phyloP scores from a whole-genome alignment of 1,140 invertebrate genomes.

The Drosophila erecta region DNA sequence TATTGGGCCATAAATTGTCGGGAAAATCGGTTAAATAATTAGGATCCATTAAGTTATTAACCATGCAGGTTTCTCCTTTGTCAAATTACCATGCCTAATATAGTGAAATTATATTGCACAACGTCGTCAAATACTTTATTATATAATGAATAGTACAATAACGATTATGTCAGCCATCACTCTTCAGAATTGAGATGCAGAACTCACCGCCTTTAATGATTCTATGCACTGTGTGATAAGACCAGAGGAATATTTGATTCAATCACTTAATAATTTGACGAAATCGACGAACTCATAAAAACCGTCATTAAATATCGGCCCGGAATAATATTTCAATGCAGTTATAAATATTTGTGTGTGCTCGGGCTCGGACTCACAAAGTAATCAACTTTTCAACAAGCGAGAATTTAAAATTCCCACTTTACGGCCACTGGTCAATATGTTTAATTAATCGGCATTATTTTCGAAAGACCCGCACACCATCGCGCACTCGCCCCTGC shows the following conservation, averaged over 20 bases:
- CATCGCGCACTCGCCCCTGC: constrained; percentile 27
- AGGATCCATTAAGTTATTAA: constrained; percentile 2
- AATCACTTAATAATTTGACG: constrained; percentile 55
- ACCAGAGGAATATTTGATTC: constrained; percentile 12
- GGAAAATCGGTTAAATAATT: not conserved
- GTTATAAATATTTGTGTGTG: constrained; percentile 29
- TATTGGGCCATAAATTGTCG: not conserved
- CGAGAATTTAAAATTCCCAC: constrained; percentile 53
- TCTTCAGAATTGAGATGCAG: constrained; percentile 24
- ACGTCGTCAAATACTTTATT: constrained; percentile 15
- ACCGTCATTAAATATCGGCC: constrained; percentile 57
- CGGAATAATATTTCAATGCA: constrained; percentile 42
- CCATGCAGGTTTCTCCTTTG: not conserved
- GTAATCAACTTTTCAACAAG: constrained; percentile 67
- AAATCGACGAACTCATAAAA: constrained; percentile 52
- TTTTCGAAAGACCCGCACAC: constrained; percentile 36
- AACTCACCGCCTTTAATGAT: constrained; percentile 26
- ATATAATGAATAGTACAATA: constrained; percentile 17
- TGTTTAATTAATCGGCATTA: constrained; percentile 43
- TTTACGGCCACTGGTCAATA: constrained; percentile 61
- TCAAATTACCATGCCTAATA: not conserved
- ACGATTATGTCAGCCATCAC: constrained; percentile 34
- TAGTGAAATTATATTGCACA: constrained; percentile 9
- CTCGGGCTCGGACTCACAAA: constrained; percentile 31
- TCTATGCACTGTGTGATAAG: constrained; percentile 21